phyloP scores from a whole-genome alignment of 2,113 vertebrate species.

The Sturnus vulgaris region DNA sequence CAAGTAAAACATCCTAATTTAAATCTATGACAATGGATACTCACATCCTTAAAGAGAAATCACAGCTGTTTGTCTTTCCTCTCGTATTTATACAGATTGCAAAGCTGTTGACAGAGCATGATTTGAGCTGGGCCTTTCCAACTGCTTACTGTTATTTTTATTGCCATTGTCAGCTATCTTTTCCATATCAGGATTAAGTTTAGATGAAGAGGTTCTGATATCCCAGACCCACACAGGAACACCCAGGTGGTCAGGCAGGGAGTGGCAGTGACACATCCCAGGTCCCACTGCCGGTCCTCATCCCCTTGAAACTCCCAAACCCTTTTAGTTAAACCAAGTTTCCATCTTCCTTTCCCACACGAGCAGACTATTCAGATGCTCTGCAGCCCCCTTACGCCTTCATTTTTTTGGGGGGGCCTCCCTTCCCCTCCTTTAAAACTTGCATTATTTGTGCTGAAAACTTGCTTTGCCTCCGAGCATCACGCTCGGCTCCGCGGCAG shows the following conservation, averaged over 20 bases:
- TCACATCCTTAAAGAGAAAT: conserved; percentile 62
- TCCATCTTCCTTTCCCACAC: not conserved
- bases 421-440: not conserved
- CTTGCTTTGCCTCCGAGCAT: not conserved
- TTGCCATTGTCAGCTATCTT: conserved; percentile 44
- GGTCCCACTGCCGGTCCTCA: accelerated
- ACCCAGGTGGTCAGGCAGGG: not conserved
- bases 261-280: accelerated
- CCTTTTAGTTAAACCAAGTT: not conserved
- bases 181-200: not conserved
- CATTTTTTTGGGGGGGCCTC: not conserved
- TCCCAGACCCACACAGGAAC: not conserved
- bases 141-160: conserved; percentile 41
- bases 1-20: conserved; percentile 50
- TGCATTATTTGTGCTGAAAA: not conserved
- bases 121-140: conserved; percentile 41
- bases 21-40: conserved; percentile 32
- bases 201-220: not conserved
- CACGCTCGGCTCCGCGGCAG: accelerated
- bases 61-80: conserved; percentile 56
- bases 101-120: conserved; percentile 55
- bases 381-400: not conserved
- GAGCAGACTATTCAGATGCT: not conserved
- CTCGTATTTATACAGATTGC: conserved; percentile 57
- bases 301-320: not conserved